phyloP scores from a whole-genome alignment of 2,797 vertebrate genomes.

The Okamejei kenojei region DNA sequence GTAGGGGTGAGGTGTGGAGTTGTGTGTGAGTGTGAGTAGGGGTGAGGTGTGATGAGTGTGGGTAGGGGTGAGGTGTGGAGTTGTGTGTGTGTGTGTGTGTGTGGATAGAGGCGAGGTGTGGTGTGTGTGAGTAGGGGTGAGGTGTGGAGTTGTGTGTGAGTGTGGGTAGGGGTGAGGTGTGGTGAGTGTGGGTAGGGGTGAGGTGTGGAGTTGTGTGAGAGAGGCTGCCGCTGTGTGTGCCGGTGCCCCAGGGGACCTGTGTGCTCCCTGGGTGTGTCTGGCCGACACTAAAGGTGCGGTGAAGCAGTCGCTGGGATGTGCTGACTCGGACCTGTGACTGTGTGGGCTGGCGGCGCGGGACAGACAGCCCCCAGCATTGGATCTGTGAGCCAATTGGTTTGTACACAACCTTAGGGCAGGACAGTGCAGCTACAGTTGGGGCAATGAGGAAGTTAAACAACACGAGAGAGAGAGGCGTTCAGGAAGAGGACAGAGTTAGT shows the following conservation, averaged over 20 bases:
- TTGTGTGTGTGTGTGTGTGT: not conserved
- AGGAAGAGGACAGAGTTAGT: not conserved
- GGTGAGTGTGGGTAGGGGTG: not conserved
- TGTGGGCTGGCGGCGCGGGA: not conserved
- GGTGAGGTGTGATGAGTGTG: too few species aligned
- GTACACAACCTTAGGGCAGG: too few species aligned
- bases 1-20: not conserved
- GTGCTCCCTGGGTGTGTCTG: too few species aligned
- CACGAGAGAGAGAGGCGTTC: not conserved
- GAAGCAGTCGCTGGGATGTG: too few species aligned
- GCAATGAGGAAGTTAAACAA: slow-evolving; percentile 1
- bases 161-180: not conserved
- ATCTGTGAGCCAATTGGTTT: not conserved
- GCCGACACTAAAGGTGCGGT: too few species aligned
- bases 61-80: not conserved
- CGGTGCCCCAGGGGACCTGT: too few species aligned
- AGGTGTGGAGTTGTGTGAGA: not conserved
- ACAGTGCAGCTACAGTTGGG: not conserved
- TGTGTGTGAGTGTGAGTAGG: not conserved
- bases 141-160: too few species aligned
- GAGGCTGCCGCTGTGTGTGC: too few species aligned
- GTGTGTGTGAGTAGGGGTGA: not conserved
- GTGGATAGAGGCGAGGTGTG: not conserved
- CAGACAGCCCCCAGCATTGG: not conserved
- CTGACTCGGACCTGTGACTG: not conserved